Evolutionary conservation across 92 coral and sea anemone genomes (phyloP).

Genomic region (Zoanthus gigantus): DNA sequence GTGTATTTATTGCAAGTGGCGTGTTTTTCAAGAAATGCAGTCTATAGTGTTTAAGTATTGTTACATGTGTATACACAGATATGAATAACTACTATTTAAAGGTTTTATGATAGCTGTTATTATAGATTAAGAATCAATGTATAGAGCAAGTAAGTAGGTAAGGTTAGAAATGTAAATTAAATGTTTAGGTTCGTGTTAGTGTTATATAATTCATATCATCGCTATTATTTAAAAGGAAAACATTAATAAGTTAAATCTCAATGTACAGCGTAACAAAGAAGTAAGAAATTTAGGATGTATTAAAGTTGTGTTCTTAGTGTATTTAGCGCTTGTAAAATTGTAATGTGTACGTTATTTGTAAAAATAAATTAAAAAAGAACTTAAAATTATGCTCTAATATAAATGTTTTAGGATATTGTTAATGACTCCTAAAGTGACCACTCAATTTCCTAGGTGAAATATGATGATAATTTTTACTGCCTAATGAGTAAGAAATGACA

Average conservation of each 20-base stretch:
- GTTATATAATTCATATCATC: not conserved
- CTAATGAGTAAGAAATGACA: slow-evolving; percentile 32
- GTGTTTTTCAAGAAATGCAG: too few relatives aligned
- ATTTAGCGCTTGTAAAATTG: slow-evolving; percentile 14
- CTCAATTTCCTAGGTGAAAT: slow-evolving; percentile 33
- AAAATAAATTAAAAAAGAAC: slow-evolving; percentile 12
- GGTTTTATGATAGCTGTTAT: not conserved
- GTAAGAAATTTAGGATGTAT: not conserved
- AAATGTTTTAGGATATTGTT: slow-evolving; percentile 31
- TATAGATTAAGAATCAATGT: not conserved
- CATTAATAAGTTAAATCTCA: not conserved
- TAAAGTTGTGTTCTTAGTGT: slow-evolving; percentile 30
- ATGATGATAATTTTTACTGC: slow-evolving; percentile 31
- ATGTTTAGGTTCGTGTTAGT: not conserved
- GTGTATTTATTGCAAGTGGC: too few relatives aligned
- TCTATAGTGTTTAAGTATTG: not conserved
- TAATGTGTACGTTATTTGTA: not conserved
- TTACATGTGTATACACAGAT: not conserved
- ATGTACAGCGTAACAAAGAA: not conserved
- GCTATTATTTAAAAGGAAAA: not conserved
- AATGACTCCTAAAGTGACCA: slow-evolving; percentile 36
- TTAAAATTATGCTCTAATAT: slow-evolving; percentile 16
- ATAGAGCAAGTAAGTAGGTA: not conserved
- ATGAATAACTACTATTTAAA: not conserved
- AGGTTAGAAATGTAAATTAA: not conserved